Percentiles rank a stretch among this genome's conserved stretches.
These are phyloP conservation scores for Apus apus DNA, from an alignment of 2,113 vertebrate genomes.

Conservation along the genomic window DNA sequence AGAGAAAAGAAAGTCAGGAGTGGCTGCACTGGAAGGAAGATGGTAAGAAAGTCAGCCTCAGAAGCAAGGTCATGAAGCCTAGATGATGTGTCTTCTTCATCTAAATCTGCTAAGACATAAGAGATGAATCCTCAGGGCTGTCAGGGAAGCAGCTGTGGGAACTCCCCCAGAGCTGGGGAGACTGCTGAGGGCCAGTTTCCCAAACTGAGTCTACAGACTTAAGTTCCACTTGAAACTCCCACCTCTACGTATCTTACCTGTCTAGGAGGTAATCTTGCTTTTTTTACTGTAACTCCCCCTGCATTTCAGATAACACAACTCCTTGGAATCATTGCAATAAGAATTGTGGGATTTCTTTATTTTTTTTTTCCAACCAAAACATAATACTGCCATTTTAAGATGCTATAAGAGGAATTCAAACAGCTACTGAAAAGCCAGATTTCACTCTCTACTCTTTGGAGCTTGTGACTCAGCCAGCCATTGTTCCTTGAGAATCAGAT, in stretches of 20 bases:
- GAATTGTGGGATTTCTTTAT: not conserved
- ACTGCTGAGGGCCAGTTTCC: not conserved
- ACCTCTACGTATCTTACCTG: not conserved
- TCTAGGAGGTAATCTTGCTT: not conserved
- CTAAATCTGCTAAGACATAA: not conserved
- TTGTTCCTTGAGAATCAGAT: not conserved
- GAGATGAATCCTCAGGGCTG: not conserved
- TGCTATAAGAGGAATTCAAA: not conserved
- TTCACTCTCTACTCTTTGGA: not conserved
- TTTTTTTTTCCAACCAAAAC: not conserved
- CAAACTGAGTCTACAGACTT: not conserved
- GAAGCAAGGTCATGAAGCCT: not conserved
- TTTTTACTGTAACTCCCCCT: not conserved
- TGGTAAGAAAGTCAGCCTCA: not conserved
- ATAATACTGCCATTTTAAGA: not conserved
- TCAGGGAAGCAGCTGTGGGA: not conserved
- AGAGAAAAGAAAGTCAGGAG: not conserved
- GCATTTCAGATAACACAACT: not conserved
- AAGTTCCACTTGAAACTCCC: not conserved
- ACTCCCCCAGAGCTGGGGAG: not conserved
- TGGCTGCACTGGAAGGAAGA: not conserved
- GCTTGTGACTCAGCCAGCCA: not conserved
- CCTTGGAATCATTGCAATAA: not conserved
- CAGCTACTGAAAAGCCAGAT: not conserved
- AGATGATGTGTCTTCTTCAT: not conserved